phyloP scores from a whole-genome alignment of 1,140 invertebrate species.

The Euschistus heros region DNA sequence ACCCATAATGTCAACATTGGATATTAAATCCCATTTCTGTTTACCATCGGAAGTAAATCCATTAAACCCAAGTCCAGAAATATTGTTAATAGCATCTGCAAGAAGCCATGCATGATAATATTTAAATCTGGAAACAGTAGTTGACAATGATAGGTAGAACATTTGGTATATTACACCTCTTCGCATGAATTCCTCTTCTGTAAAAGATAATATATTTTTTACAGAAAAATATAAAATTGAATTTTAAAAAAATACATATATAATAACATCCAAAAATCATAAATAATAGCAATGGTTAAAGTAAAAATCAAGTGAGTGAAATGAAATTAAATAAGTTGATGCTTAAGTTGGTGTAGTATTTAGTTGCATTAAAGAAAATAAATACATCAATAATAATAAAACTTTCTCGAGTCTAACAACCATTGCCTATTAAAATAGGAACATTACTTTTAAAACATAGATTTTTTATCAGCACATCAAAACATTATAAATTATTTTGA shows the following conservation, averaged over 20 bases:
- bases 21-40: conserved; percentile 74
- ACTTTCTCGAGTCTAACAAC: no score
- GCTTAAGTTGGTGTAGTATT: no score
- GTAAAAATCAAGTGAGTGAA: no score
- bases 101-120: conserved; percentile 96
- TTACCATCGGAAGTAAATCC: conserved; percentile 64
- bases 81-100: conserved; percentile 88
- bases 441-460: no score
- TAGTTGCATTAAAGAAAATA: no score
- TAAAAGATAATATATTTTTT: conserved; percentile 7
- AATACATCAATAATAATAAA: no score
- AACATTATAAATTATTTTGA: no score
- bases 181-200: conserved; percentile 56
- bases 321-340: no score
- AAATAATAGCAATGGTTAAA: no score
- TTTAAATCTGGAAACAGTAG: conserved; percentile 72
- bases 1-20: conserved; percentile 77
- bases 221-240: background rate
- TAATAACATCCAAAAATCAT: no score
- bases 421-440: no score
- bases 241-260: background rate
- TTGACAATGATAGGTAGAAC: conserved; percentile 66
- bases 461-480: no score
- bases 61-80: conserved; percentile 83
- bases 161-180: conserved; percentile 51